Evolutionary conservation across 2,888 invertebrate genomes (phyloP).

Genomic region (Pantelozetes paolii): DNA sequence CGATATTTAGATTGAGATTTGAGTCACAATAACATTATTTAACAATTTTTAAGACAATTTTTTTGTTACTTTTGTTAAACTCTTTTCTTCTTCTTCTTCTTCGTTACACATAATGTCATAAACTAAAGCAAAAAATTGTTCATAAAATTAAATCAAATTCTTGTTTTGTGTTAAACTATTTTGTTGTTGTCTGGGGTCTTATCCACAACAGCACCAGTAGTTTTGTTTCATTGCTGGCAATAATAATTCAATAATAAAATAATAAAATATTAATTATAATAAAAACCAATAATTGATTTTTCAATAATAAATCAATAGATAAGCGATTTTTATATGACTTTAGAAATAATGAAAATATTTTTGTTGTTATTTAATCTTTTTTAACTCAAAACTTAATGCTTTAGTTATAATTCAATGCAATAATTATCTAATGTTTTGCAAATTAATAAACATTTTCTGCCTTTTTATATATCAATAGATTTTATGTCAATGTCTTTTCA

Average conservation of each 20-base stretch:
- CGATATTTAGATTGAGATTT: neutral
- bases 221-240: constrained; percentile 20
- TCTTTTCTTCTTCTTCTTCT: neutral
- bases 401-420: neutral
- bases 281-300: constrained; percentile 9
- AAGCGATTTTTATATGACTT: neutral
- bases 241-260: constrained; percentile 23
- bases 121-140: neutral
- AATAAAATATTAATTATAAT: neutral
- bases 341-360: neutral
- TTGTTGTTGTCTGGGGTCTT: neutral
- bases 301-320: constrained; percentile 24
- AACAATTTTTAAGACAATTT: no score
- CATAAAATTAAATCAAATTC: neutral
- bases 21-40: neutral
- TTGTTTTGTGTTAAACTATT: neutral
- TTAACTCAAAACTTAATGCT: neutral
- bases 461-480: neutral
- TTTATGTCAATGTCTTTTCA: neutral
- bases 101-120: neutral
- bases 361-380: neutral
- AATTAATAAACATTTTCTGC: neutral
- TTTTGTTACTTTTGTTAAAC: no score
- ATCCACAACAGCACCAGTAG: neutral
- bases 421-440: constrained; percentile 30